Conservation (phyloP, 2,888 invertebrate genomes). For the Choristoneura rosaceana region DNA sequence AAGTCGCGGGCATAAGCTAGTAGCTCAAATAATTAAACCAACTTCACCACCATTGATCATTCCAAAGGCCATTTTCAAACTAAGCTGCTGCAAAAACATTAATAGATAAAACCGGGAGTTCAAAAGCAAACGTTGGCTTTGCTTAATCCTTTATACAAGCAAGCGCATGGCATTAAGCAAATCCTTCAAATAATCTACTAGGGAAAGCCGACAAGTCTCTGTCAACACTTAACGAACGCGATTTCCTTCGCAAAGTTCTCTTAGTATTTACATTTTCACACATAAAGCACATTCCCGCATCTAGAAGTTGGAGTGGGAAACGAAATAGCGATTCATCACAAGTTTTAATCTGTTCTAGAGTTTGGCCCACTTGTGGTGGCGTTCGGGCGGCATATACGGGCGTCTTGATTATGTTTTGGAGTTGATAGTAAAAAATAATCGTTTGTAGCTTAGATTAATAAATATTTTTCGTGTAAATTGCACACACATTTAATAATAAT, state of each 20-base stretch:
- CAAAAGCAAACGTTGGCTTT: constrained; percentile 66
- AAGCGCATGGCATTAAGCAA: constrained; percentile 77
- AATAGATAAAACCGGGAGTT: constrained; percentile 66
- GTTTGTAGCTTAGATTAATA: too few relatives aligned
- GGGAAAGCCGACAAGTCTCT: constrained; percentile 76
- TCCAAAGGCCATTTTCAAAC: background rate
- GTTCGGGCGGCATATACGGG: constrained; percentile 46
- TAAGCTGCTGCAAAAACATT: constrained; percentile 65
- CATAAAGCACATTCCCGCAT: constrained; percentile 79
- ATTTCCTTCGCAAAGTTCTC: constrained; percentile 76
- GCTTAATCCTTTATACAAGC: constrained; percentile 73
- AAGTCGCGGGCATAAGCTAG: too few relatives aligned
- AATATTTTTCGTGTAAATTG: background rate
- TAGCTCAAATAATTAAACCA: too few relatives aligned
- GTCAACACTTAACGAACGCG: constrained; percentile 77
- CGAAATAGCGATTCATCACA: constrained; percentile 83
- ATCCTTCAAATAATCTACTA: constrained; percentile 81
- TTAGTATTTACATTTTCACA: constrained; percentile 82
- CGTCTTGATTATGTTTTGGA: constrained; percentile 21
- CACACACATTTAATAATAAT: too few relatives aligned
- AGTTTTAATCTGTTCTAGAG: constrained; percentile 81
- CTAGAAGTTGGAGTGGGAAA: constrained; percentile 73
- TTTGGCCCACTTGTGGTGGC: constrained; percentile 73
- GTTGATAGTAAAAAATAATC: too few relatives aligned
- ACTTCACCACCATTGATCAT: background rate